Conservation (phyloP, 2,888 invertebrate genomes). For the Athrips mouffetella region DNA sequence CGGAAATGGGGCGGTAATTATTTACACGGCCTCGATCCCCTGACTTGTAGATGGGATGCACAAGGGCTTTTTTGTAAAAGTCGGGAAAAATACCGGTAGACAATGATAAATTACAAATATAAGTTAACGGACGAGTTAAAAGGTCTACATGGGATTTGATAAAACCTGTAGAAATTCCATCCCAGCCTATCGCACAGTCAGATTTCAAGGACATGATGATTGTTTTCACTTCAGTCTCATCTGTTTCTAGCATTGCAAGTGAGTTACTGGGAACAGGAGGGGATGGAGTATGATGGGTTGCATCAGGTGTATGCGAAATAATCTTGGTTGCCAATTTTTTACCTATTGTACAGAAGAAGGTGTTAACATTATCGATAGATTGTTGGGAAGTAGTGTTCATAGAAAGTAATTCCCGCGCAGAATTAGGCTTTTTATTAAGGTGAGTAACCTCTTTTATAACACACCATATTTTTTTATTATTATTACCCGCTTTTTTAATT, state of each 20-base stretch:
- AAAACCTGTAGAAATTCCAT: not conserved
- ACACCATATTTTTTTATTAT: conserved; percentile 7
- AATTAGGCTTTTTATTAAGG: not conserved
- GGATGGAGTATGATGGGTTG: not conserved
- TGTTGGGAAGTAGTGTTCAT: not conserved
- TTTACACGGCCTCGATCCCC: no score
- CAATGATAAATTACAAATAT: not conserved
- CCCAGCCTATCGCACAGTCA: not conserved
- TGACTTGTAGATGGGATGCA: not conserved
- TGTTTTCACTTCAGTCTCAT: not conserved
- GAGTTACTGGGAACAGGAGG: no score
- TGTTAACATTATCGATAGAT: not conserved
- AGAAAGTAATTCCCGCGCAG: not conserved
- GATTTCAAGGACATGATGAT: not conserved
- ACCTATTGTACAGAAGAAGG: not conserved
- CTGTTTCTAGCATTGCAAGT: not conserved
- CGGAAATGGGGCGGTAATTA: no score
- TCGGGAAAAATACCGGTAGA: not conserved
- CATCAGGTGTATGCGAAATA: not conserved
- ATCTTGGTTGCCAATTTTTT: not conserved
- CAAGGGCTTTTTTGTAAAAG: not conserved
- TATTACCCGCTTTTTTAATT: not conserved
- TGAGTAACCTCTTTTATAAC: not conserved
- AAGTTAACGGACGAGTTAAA: not conserved
- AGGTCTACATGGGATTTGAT: not conserved